Evolutionary conservation across 2,113 vertebrate species (phyloP).

Genomic region (Sinocyclocheilus maitianheensis): DNA sequence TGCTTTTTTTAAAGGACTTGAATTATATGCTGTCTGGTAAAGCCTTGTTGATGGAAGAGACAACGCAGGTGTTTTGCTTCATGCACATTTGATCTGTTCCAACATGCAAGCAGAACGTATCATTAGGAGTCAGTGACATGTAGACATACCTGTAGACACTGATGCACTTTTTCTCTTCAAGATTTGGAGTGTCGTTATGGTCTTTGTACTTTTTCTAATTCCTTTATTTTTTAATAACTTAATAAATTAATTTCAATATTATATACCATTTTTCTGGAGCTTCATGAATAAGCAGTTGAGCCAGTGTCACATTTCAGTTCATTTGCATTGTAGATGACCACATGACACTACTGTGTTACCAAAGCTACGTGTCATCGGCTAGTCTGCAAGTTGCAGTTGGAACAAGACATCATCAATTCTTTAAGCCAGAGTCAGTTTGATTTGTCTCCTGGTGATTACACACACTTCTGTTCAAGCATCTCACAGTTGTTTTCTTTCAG

Average conservation of each 20-base stretch:
- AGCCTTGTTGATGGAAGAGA: slow-evolving; percentile 51
- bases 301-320: slow-evolving; percentile 11
- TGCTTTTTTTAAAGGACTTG: slow-evolving; percentile 50
- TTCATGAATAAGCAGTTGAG: not conserved
- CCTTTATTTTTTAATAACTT: not conserved
- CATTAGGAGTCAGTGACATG: not conserved
- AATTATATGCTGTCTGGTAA: slow-evolving; percentile 54
- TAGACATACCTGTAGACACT: not conserved
- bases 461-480: slow-evolving; percentile 4
- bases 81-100: not conserved
- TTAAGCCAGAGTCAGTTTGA: slow-evolving; percentile 53
- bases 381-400: slow-evolving; percentile 46
- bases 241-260: not conserved
- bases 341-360: slow-evolving; percentile 38
- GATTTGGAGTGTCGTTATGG: not conserved
- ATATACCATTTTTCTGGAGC: not conserved
- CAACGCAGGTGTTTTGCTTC: slow-evolving; percentile 17
- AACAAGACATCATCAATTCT: slow-evolving; percentile 63
- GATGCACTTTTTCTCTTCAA: not conserved
- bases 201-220: no score
- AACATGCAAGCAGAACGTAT: not conserved
- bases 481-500: not conserved
- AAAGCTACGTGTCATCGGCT: slow-evolving; percentile 46
- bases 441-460: slow-evolving; percentile 15
- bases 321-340: slow-evolving; percentile 39